Evolutionary conservation across 2,888 invertebrate species (phyloP), one percentile per base, ranked within the genome.

Genomic region (Parapristionchus giblindavisi): DNA sequence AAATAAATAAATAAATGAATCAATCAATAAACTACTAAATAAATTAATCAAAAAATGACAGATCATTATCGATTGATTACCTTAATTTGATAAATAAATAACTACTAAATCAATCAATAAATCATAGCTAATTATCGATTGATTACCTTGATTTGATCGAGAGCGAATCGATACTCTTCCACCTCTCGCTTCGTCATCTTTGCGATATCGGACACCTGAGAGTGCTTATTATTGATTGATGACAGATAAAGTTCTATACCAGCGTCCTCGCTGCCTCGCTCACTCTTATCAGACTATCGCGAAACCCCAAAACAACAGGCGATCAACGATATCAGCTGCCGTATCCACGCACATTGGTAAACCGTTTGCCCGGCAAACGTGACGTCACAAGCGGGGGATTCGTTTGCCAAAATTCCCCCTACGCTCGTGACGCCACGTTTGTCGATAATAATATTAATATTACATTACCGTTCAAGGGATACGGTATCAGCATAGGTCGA

Each of bases 71-170:
- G 3, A 29, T 27, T 56, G 32, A 56, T 5, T 14, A 11, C 56
- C 14, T 3, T 14, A 11, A 6, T 0, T 6, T 8, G 5, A 61
- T 1, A n/a, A 43, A 36, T 11, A 61, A 24, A 27, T 3, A 1
- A 1, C 60, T 24, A 32, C 38, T 40, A 40, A 24, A 2, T 4
- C 3, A 14, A 2, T 32, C 24, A n/a, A n/a, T n/a, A 48, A 48
- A 48, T 48, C 14, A 21, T 48, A 56, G 27, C 14, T 27, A 24
- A 56, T 56, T n/a, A 56, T 56, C 24, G 27, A 24, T 27, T 24
- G 56, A 24, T 56, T 38, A 83, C 96, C 82, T 94, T 92, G 75
- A 99, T 95, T 1, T 95, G 96, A 90, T 99, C 99, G 78, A 99
- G 88, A 85, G 97, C 96, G 79, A 84, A 81, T n/a, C 91, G 86